Evolutionary conservation across 2,797 vertebrate genomes (phyloP).

Genomic region (Poecilia gillii): DNA sequence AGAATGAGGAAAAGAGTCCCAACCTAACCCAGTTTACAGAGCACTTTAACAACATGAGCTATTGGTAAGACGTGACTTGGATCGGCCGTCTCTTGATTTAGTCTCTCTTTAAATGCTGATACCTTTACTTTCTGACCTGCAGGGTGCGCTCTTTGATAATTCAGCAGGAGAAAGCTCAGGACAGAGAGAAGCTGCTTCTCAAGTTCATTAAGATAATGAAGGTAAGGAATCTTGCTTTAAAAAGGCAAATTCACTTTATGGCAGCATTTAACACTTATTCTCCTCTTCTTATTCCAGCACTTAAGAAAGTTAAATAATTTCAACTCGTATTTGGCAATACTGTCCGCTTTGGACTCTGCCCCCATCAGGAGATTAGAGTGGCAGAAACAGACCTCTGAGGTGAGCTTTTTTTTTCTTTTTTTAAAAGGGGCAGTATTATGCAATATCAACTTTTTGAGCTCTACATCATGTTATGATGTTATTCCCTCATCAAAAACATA

Average conservation of each 20-base stretch:
- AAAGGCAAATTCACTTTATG: not conserved
- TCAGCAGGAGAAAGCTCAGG: conserved; percentile 97
- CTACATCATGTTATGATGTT: no score
- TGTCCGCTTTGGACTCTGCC: conserved; percentile 96
- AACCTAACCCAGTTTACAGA: conserved; percentile 99
- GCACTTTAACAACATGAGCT: conserved; percentile 99
- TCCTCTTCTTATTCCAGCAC: conserved; percentile 82
- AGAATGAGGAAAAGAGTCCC: conserved; percentile 99
- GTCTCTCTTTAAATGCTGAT: not conserved
- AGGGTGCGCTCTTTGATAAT: conserved; percentile 99
- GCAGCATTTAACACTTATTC: not conserved
- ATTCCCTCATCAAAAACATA: no score
- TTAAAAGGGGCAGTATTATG: no score
- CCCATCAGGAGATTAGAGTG: conserved; percentile 97
- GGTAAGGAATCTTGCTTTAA: conserved; percentile 70
- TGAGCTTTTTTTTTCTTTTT: conserved; percentile 57
- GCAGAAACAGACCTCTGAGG: conserved; percentile 99
- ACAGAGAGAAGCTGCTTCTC: conserved; percentile 94
- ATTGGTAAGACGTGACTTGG: conserved; percentile 85
- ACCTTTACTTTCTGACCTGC: conserved; percentile 19
- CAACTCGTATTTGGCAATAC: conserved; percentile 98
- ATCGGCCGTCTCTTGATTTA: not conserved
- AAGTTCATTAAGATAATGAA: conserved; percentile 99
- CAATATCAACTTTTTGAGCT: no score
- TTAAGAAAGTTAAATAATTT: conserved; percentile 99